These are phyloP conservation scores for Nothobranchius furzeri DNA, from an alignment of 2,113 vertebrate genomes.

Conservation along the genomic window DNA sequence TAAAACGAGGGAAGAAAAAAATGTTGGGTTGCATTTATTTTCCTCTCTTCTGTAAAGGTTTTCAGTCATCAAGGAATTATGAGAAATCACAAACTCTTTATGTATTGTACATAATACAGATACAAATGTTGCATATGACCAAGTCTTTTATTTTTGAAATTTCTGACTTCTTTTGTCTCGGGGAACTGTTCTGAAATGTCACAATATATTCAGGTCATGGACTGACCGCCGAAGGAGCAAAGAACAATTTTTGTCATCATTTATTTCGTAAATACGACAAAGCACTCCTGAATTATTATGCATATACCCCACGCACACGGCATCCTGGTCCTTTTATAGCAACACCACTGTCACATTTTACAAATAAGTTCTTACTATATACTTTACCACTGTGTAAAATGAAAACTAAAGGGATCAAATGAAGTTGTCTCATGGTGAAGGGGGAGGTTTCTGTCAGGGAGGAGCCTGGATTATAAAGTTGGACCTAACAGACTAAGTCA, in stretches of 20 bases:
- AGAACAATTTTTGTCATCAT: slow-evolving; percentile 61
- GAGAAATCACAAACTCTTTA: slow-evolving; percentile 73
- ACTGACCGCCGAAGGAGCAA: slow-evolving; percentile 50
- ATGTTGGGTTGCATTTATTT: slow-evolving; percentile 53
- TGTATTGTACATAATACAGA: slow-evolving; percentile 80
- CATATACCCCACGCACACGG: slow-evolving; percentile 73
- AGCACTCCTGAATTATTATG: slow-evolving; percentile 60
- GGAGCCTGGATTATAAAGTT: slow-evolving; percentile 12
- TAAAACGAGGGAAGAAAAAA: slow-evolving; percentile 20
- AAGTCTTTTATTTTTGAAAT: slow-evolving; percentile 67
- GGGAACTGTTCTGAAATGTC: slow-evolving; percentile 58
- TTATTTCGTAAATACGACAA: slow-evolving; percentile 50
- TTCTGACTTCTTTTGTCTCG: slow-evolving; percentile 63
- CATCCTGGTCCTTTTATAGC: slow-evolving; percentile 82
- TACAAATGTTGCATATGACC: slow-evolving; percentile 74
- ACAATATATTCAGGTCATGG: slow-evolving; percentile 43
- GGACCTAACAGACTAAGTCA: slow-evolving; percentile 22
- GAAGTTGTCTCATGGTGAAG: slow-evolving; percentile 4
- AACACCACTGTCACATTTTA: slow-evolving; percentile 80
- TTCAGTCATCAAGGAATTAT: slow-evolving; percentile 66
- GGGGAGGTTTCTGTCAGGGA: slow-evolving; percentile 34
- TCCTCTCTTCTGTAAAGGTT: slow-evolving; percentile 71
- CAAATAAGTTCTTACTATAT: slow-evolving; percentile 77
- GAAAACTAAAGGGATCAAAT: slow-evolving; percentile 57
- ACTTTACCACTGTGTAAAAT: slow-evolving; percentile 80